These are phyloP conservation scores for Romanogobio albipinnatus DNA, from an alignment of 2,113 vertebrate species.

Conservation along the genomic window DNA sequence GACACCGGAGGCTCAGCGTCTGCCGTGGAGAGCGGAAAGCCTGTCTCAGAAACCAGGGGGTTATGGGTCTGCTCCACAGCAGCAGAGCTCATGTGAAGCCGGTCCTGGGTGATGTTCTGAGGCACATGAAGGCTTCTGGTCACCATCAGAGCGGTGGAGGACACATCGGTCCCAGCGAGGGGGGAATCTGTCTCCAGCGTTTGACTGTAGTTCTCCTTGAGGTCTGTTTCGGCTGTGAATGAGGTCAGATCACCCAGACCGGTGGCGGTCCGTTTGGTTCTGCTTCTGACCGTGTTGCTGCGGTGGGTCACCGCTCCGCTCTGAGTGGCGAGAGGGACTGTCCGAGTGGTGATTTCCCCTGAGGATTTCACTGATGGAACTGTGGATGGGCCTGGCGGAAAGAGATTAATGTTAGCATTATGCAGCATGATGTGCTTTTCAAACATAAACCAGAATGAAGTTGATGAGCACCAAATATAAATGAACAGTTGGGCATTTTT, in stretches of 20 bases:
- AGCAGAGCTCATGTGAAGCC: not conserved
- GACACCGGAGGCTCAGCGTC: constrained; percentile 3
- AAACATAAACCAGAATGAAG: too few relatives aligned
- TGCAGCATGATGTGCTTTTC: not conserved
- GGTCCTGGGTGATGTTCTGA: not conserved
- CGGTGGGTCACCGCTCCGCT: not conserved
- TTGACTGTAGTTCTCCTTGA: not conserved
- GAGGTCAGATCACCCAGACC: constrained; percentile 9
- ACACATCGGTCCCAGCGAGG: not conserved
- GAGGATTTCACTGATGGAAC: constrained; percentile 28
- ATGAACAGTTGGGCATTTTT: not conserved
- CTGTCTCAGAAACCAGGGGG: not conserved
- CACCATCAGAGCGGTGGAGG: not conserved
- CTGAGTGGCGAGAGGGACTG: not conserved
- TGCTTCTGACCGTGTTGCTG: constrained; percentile 29
- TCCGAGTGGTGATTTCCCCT: not conserved
- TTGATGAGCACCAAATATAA: too few relatives aligned
- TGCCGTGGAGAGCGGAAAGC: not conserved
- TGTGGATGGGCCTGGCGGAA: constrained; percentile 57
- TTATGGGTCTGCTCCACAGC: not conserved
- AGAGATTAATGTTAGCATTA: not conserved
- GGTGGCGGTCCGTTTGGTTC: constrained; percentile 46
- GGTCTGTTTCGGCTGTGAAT: not conserved
- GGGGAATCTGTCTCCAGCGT: not conserved
- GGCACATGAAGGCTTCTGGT: not conserved